Evolutionary conservation across 2,888 invertebrate genomes (phyloP).

Genomic region (Panzeria rudis): DNA sequence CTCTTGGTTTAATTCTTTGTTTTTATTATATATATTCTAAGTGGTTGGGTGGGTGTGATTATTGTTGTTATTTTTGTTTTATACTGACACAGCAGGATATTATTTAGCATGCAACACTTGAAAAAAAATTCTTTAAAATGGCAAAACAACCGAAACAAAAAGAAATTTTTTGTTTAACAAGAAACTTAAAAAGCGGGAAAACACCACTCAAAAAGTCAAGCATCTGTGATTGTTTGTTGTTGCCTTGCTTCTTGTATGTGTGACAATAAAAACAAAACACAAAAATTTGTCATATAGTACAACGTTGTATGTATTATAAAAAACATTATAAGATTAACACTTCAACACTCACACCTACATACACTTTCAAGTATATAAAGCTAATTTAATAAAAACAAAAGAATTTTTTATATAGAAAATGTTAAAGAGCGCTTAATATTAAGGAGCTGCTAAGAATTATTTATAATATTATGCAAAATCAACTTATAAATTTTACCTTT

Average conservation of each 20-base stretch:
- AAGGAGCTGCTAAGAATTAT: too few species aligned
- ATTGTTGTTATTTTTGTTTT: slow-evolving; percentile 42
- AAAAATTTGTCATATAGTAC: slow-evolving; percentile 43
- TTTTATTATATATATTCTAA: slow-evolving; percentile 42
- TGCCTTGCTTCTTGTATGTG: slow-evolving; percentile 16
- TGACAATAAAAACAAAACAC: slow-evolving; percentile 25
- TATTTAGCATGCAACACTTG: slow-evolving; percentile 70
- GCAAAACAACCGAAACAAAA: slow-evolving; percentile 44
- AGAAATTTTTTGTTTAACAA: slow-evolving; percentile 30
- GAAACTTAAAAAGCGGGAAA: slow-evolving; percentile 74
- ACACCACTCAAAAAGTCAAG: slow-evolving; percentile 80
- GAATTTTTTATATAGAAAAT: too few species aligned
- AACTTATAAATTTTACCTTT: too few species aligned
- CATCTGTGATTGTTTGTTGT: slow-evolving; percentile 73
- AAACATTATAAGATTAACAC: slow-evolving; percentile 64
- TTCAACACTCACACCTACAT: slow-evolving; percentile 43
- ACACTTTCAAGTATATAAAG: slow-evolving; percentile 37
- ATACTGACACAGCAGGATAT: slow-evolving; percentile 66
- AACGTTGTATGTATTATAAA: slow-evolving; percentile 22
- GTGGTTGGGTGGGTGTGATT: slow-evolving; percentile 42
- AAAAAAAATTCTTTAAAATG: slow-evolving; percentile 45
- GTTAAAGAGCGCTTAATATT: too few species aligned
- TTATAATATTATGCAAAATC: too few species aligned
- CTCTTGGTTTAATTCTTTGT: neutral
- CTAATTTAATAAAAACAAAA: slow-evolving; percentile 67